Evolutionary conservation across 92 coral and sea anemone genomes (phyloP), one percentile per base, ranked within the genome.

Genomic region (Pocillopora grandis): DNA sequence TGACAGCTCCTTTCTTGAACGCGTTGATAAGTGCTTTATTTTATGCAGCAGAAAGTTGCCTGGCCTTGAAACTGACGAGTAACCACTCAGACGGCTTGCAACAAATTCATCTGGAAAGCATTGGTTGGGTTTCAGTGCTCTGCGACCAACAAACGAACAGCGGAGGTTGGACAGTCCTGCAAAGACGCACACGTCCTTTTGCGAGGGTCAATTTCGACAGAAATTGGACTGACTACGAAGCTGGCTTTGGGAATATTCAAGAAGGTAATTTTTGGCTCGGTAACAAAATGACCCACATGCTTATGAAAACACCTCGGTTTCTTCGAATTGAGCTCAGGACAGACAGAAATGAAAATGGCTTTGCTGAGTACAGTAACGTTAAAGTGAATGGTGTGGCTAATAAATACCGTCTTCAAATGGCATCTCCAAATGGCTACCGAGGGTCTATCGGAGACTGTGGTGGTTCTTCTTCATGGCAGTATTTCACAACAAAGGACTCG

Each of bases 261-360:
- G 62, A 12, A 17, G 42, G 74, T 48, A 73, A 78, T 37, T 78
- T 78, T 64, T 78, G 82, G 82, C 71, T 78, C 42, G 82, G 82
- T 11, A 78, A 78, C 60, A 66, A 78, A 59, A 49, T 63, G 10
- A 63, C 64, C 33, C 48, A 78, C 82, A 37, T 14, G 9, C 83
- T 79, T 6, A 16, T 68, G 14, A 79, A 79, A 10, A 48, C 63
- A 5, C 11, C 60, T 12, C 62, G 62, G 16, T 59, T 33, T n/a
- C 48, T 66, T 21, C 42, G 58, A 48, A 66, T 79, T 49, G 74
- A n/a, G 5, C 74, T 79, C 9, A 79, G 18, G 57, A 10, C 75
- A 18, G 61, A 23, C 1, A 9, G 16, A 37, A 56, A 55, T 35
- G 1, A 2, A 73, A 17, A 20, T 15, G 74, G 74, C n/a, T 52